Conservation (phyloP, 2,797 vertebrate species). For the Galagoides demidoff region DNA sequence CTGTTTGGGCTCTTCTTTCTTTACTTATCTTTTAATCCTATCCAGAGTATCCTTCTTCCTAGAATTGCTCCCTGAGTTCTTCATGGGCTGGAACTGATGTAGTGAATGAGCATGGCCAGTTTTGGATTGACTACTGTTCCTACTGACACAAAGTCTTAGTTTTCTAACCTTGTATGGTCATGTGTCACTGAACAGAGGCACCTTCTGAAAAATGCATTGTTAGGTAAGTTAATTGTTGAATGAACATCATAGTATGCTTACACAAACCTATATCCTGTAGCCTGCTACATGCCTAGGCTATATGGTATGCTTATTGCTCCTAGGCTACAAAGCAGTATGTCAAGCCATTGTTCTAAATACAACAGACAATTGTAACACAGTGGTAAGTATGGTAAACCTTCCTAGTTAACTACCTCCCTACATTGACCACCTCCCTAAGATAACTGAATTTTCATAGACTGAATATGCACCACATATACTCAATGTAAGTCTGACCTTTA, state of each 20-base stretch:
- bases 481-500: no score
- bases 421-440: no score
- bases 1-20: neutral
- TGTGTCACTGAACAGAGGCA: neutral
- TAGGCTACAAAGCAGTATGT: neutral
- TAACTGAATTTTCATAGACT: no score
- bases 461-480: no score
- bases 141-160: neutral
- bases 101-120: neutral
- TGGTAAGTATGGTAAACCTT: neutral
- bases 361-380: neutral
- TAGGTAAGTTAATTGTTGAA: neutral
- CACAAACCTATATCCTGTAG: neutral
- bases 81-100: neutral
- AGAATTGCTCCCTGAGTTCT: neutral
- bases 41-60: neutral
- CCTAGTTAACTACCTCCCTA: no score
- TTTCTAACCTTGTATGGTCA: neutral
- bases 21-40: neutral
- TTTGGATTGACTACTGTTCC: neutral
- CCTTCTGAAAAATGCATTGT: neutral
- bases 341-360: neutral
- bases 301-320: neutral
- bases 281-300: neutral
- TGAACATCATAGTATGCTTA: neutral